phyloP scores from a whole-genome alignment of 2,797 vertebrate species.

The Dallia pectoralis region DNA sequence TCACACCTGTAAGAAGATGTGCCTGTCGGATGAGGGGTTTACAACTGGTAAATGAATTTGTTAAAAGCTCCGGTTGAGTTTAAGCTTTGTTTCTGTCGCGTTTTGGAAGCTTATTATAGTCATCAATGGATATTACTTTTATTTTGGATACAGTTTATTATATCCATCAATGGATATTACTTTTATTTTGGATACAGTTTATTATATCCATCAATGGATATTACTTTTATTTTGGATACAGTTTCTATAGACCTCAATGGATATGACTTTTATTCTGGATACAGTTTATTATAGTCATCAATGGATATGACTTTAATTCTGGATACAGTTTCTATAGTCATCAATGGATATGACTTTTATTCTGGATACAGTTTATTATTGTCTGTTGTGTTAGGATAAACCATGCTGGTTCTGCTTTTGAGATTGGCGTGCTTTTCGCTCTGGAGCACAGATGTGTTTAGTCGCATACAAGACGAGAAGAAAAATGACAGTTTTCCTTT shows the following conservation, averaged over 20 bases:
- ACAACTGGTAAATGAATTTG: not conserved
- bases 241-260: slow-evolving; percentile 39
- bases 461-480: slow-evolving; percentile 24
- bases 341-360: slow-evolving; percentile 45
- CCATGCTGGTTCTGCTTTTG: slow-evolving; percentile 28
- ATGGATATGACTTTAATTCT: slow-evolving; percentile 44
- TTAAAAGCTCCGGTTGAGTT: not conserved
- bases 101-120: not conserved
- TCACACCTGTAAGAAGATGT: not conserved
- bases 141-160: slow-evolving; percentile 5
- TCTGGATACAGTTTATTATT: slow-evolving; percentile 3
- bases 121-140: slow-evolving; percentile 44
- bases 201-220: slow-evolving; percentile 42
- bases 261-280: slow-evolving; percentile 10
- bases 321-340: not conserved
- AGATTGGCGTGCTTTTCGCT: slow-evolving; percentile 48
- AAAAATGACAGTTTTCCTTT: slow-evolving; percentile 44
- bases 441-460: slow-evolving; percentile 43
- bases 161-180: slow-evolving; percentile 42
- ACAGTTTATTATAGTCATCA: slow-evolving; percentile 3
- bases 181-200: not conserved
- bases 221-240: slow-evolving; percentile 3
- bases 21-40: not conserved
- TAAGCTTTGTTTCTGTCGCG: not conserved
- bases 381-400: slow-evolving; percentile 24